These are phyloP conservation scores for Hiodon tergisus DNA, from an alignment of 2,113 vertebrate species.

Conservation along the genomic window DNA sequence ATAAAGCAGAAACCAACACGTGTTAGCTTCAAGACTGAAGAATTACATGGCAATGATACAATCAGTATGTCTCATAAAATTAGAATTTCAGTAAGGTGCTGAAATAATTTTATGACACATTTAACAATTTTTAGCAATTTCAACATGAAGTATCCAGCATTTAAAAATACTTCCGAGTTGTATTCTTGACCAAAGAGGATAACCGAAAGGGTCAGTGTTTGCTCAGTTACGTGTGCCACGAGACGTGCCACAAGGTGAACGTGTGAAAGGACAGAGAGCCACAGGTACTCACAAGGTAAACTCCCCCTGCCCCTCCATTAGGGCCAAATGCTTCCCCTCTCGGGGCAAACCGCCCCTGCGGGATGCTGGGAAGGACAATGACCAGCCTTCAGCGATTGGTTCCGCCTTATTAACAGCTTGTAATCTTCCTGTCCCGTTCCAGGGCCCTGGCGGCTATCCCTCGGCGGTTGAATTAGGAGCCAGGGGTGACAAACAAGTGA, in stretches of 20 bases:
- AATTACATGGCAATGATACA: too few relatives aligned
- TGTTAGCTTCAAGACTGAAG: too few relatives aligned
- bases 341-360: slow-evolving; percentile 61
- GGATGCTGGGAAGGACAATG: slow-evolving; percentile 71
- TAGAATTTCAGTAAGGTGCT: too few relatives aligned
- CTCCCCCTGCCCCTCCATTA: slow-evolving; percentile 6
- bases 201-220: too few relatives aligned
- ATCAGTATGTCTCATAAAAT: too few relatives aligned
- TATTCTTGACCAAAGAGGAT: too few relatives aligned
- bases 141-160: too few relatives aligned
- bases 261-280: background rate
- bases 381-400: slow-evolving; percentile 78
- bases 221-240: too few relatives aligned
- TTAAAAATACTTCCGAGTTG: too few relatives aligned
- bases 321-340: slow-evolving; percentile 73
- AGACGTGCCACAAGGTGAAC: background rate
- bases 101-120: too few relatives aligned
- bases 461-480: slow-evolving; percentile 38
- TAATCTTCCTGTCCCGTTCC: slow-evolving; percentile 90
- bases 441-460: slow-evolving; percentile 39
- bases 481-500: slow-evolving; percentile 39
- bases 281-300: background rate
- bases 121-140: too few relatives aligned
- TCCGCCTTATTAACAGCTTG: slow-evolving; percentile 97
- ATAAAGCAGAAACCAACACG: too few relatives aligned